Conservation (phyloP, 2,113 vertebrate species). For the Tringa solitaria region DNA sequence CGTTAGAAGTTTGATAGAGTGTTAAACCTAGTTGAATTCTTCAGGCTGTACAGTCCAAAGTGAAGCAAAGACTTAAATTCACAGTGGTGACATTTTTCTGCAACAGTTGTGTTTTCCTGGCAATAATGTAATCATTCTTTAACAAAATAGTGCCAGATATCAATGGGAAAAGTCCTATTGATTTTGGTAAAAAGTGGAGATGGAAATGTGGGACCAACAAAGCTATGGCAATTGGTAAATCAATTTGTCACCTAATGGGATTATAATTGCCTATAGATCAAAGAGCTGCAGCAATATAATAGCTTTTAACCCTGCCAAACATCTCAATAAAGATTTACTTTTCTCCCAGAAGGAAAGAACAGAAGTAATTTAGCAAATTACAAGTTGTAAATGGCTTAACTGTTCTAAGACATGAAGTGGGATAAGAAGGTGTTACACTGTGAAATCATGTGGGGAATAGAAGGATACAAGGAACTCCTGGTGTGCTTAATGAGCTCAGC, state of each 20-base stretch:
- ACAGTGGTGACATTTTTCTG: neutral
- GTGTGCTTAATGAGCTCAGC: neutral
- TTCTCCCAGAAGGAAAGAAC: neutral
- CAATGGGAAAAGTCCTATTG: neutral
- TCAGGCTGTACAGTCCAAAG: neutral
- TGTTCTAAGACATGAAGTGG: neutral
- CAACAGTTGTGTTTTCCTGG: neutral
- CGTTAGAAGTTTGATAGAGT: neutral
- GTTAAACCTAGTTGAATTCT: neutral
- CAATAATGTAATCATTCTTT: neutral
- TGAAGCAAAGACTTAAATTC: neutral
- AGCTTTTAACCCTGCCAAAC: neutral
- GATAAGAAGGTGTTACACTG: neutral
- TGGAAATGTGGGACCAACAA: neutral
- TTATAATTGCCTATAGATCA: constrained; percentile 16
- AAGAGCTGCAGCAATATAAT: neutral
- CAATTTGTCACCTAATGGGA: neutral
- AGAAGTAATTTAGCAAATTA: constrained; percentile 14
- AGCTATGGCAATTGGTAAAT: neutral
- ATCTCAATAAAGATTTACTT: neutral
- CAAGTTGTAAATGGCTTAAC: neutral
- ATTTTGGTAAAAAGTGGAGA: neutral
- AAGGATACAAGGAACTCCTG: neutral
- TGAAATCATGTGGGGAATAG: neutral
- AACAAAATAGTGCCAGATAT: neutral